phyloP scores from a whole-genome alignment of 2,888 invertebrate genomes.

The Schizaphis graminum region DNA sequence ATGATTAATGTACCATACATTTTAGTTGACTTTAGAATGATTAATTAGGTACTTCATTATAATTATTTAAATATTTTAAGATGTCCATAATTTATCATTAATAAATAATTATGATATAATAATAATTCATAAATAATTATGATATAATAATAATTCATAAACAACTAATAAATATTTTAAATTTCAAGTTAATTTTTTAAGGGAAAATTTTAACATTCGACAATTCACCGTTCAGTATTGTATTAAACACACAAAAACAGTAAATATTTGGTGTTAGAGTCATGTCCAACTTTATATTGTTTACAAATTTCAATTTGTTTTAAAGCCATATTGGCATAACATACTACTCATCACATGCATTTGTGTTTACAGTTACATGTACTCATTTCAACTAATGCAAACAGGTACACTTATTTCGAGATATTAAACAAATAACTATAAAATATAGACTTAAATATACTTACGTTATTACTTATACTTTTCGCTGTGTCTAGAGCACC shows the following conservation, averaged over 20 bases:
- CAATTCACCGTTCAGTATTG: background rate
- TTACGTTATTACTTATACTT: background rate
- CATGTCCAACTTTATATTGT: background rate
- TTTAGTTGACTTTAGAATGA: background rate
- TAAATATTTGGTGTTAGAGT: background rate
- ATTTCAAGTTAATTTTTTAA: background rate
- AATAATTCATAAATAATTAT: background rate
- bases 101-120: background rate
- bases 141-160: too few relatives aligned
- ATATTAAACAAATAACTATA: background rate
- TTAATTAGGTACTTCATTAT: background rate
- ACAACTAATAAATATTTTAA: too few relatives aligned
- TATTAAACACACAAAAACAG: too few relatives aligned
- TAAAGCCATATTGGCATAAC: background rate
- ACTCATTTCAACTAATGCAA: background rate
- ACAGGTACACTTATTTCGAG: background rate
- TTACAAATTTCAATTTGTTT: background rate
- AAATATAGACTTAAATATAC: background rate
- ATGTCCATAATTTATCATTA: background rate
- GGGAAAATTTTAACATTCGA: background rate
- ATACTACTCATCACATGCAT: background rate
- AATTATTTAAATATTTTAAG: background rate
- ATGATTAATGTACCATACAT: background rate
- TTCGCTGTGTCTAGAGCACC: too few relatives aligned
- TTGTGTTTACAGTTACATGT: background rate